Evolutionary conservation across 2,113 vertebrate genomes (phyloP).

Genomic region (Nestor notabilis): DNA sequence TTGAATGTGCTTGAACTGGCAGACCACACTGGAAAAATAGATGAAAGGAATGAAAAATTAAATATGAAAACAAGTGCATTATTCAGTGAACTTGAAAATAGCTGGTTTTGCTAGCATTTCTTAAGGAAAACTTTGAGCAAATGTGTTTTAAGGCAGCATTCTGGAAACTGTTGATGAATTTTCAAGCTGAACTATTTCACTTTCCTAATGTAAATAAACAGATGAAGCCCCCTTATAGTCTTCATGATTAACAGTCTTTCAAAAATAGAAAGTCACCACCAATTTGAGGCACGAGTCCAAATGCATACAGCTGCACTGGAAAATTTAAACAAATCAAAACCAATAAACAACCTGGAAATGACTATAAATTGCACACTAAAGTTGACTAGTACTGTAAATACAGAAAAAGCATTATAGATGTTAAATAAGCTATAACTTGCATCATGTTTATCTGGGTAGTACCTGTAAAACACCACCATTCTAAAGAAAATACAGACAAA

Average conservation of each 20-base stretch:
- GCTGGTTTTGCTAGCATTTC: not conserved
- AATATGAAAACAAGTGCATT: not conserved
- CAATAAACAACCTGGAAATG: not conserved
- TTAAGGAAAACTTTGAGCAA: not conserved
- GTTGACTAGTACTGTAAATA: not conserved
- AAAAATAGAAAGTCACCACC: not conserved
- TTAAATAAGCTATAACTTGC: not conserved
- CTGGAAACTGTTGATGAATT: not conserved
- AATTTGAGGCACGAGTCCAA: not conserved
- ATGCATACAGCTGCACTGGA: not conserved
- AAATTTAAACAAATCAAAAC: not conserved
- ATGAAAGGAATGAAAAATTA: not conserved
- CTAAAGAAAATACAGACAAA: not conserved
- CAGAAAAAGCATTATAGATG: not conserved
- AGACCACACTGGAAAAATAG: not conserved
- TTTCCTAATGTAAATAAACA: not conserved
- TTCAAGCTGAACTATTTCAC: not conserved
- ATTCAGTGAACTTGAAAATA: not conserved
- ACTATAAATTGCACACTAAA: not conserved
- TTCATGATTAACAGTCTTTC: not conserved
- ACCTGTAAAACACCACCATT: not conserved
- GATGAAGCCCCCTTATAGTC: not conserved
- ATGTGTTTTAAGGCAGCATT: not conserved
- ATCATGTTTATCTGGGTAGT: not conserved
- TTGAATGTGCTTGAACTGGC: not conserved